Evolutionary conservation across 1,140 invertebrate species (phyloP), one percentile per base, ranked within the genome.

Genomic region (Babylonia areolata): DNA sequence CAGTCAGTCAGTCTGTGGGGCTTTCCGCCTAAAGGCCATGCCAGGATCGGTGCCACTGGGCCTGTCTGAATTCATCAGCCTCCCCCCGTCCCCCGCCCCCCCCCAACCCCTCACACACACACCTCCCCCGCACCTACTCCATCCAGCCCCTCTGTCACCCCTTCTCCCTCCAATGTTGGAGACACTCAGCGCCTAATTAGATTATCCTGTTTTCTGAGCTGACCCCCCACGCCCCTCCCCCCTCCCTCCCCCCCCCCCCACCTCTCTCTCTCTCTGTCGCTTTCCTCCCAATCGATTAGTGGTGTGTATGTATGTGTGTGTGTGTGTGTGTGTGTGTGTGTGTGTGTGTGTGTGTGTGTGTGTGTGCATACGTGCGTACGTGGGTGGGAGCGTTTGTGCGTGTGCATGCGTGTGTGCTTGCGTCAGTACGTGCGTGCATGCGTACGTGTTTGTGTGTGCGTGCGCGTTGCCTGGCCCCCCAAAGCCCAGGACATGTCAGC

Each of bases 161-260:
- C 6, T 31, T 35, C 71, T 11, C 71, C n/a, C 71, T 73, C 71
- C 35, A n/a, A 35, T 37, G 15, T 11, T 1, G 35, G 75, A 40
- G 9, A 17, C 75, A 77, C 35, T 77, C 23, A 77, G 9, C 75
- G 37, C 75, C 35, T 37, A 77, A 77, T 77, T 77, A 77, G 37
- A 77, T 77, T 40, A 77, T 40, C 35, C 37, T 77, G 75, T 77
- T 77, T 77, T 15, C 33, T 20, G 75, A 77, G 35, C n/a, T 37
- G 20, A 42, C 42, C 28, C 42, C 28, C 37, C 31, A 42, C 46
- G 39, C 37, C 69, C 28, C 73, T n/a, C 78, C 42, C 28, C 42
- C 28, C 37, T 51, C 78, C 46, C 77, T 77, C 69, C 28, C 73
- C 42, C 15, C 42, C 42, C 2, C 1, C 23, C 23, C 23, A 42